Evolutionary conservation across 1,140 invertebrate species (phyloP).

Genomic region (Caenorhabditis latens): DNA sequence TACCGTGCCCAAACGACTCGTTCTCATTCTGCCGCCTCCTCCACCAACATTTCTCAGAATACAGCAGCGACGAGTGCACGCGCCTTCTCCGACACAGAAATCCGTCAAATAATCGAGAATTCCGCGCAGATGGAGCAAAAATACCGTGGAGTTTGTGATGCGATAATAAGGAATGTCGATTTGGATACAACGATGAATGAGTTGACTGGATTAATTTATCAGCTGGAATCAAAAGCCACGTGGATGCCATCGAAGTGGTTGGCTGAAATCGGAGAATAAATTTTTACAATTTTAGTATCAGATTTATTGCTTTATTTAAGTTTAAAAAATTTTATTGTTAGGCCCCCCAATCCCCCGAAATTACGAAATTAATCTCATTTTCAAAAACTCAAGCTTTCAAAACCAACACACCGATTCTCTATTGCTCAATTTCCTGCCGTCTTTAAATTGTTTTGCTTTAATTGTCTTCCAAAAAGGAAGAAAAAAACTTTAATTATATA

Average conservation of each 20-base stretch:
- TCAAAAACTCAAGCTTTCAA: too few relatives aligned
- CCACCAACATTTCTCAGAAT: constrained; percentile 31
- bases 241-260: constrained; percentile 42
- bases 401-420: too few relatives aligned
- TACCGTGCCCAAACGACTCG: constrained; percentile 53
- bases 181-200: constrained; percentile 51
- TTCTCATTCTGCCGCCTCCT: constrained; percentile 36
- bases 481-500: too few relatives aligned
- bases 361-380: too few relatives aligned
- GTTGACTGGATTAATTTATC: constrained; percentile 53
- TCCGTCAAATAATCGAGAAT: constrained; percentile 57
- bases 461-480: too few relatives aligned
- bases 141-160: constrained; percentile 25
- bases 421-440: too few relatives aligned
- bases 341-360: too few relatives aligned
- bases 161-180: constrained; percentile 38
- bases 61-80: constrained; percentile 12
- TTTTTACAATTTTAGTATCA: neutral
- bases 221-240: constrained; percentile 50
- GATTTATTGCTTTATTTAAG: neutral
- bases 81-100: constrained; percentile 56
- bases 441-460: too few relatives aligned
- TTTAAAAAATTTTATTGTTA: too few relatives aligned
- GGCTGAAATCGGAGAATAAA: constrained; percentile 27
- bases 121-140: constrained; percentile 40